phyloP scores from a whole-genome alignment of 1,140 invertebrate species.

The Drosophila pandora region DNA sequence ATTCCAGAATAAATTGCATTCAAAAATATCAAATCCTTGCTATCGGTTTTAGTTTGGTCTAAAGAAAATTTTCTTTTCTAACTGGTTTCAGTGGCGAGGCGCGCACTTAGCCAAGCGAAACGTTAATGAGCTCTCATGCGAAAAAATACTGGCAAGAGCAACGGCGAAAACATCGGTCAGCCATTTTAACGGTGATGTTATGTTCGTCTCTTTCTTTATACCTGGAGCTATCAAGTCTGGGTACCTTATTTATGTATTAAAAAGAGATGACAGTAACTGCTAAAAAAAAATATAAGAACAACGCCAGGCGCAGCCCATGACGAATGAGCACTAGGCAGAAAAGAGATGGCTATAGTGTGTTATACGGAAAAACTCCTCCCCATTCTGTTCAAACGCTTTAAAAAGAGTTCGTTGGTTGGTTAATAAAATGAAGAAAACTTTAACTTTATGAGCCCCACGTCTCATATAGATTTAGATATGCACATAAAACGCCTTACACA shows the following conservation, averaged over 20 bases:
- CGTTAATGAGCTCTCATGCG: slow-evolving; percentile 83
- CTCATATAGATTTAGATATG: slow-evolving; percentile 15
- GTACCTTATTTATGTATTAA: not conserved
- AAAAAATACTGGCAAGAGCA: slow-evolving; percentile 76
- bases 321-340: slow-evolving; percentile 25
- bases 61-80: slow-evolving; percentile 64
- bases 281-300: slow-evolving; percentile 8
- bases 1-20: slow-evolving; percentile 54
- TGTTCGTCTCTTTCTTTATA: slow-evolving; percentile 13
- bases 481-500: slow-evolving; percentile 1
- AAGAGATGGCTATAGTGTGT: slow-evolving; percentile 24
- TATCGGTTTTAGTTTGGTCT: slow-evolving; percentile 49
- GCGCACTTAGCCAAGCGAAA: slow-evolving; percentile 83
- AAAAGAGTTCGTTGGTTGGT: slow-evolving; percentile 20
- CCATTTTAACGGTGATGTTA: slow-evolving; percentile 57
- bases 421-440: slow-evolving; percentile 49
- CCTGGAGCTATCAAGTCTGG: not conserved
- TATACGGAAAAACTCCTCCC: slow-evolving; percentile 10
- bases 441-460: slow-evolving; percentile 55
- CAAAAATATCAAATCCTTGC: slow-evolving; percentile 49
- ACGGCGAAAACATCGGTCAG: slow-evolving; percentile 42
- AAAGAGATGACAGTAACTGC: slow-evolving; percentile 14
- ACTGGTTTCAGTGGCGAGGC: slow-evolving; percentile 69
- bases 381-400: not conserved
- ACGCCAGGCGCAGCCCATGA: not conserved